These are phyloP conservation scores for Sebastes nivosus DNA, from an alignment of 2,797 vertebrate genomes.

Conservation along the genomic window DNA sequence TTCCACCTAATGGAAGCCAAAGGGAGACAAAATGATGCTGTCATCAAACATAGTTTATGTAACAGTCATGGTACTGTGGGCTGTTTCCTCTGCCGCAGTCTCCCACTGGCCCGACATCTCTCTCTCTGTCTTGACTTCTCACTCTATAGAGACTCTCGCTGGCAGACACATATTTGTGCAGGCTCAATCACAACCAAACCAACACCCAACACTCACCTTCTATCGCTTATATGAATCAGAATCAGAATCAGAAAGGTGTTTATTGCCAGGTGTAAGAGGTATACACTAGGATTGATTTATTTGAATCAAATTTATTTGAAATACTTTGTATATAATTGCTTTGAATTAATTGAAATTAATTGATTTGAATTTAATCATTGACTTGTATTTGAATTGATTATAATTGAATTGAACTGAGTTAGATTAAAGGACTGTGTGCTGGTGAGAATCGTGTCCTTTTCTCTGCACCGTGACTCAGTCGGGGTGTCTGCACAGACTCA, in stretches of 20 bases:
- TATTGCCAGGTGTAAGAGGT: too few species aligned
- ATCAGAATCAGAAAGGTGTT: too few species aligned
- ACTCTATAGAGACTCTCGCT: background rate
- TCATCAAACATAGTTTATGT: slow-evolving; percentile 56
- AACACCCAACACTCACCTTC: background rate
- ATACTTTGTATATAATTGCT: too few species aligned
- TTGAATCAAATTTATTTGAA: too few species aligned
- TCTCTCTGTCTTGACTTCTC: slow-evolving; percentile 13
- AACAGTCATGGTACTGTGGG: slow-evolving; percentile 7
- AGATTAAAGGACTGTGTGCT: background rate
- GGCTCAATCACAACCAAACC: background rate
- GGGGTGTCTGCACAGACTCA: background rate
- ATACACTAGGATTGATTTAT: too few species aligned
- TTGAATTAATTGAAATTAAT: too few species aligned
- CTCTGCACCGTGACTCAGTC: background rate
- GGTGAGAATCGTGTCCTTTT: background rate
- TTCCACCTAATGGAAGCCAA: slow-evolving; percentile 41
- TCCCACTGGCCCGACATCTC: slow-evolving; percentile 16
- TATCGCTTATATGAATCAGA: background rate
- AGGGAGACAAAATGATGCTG: slow-evolving; percentile 29
- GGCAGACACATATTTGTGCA: slow-evolving; percentile 19
- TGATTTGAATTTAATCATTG: background rate
- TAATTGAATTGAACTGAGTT: background rate
- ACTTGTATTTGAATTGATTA: too few species aligned
- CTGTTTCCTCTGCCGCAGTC: slow-evolving; percentile 19